Base-by-base conservation (phyloP, 2,797 vertebrate genomes). In the Aldrovandia affinis region DNA sequence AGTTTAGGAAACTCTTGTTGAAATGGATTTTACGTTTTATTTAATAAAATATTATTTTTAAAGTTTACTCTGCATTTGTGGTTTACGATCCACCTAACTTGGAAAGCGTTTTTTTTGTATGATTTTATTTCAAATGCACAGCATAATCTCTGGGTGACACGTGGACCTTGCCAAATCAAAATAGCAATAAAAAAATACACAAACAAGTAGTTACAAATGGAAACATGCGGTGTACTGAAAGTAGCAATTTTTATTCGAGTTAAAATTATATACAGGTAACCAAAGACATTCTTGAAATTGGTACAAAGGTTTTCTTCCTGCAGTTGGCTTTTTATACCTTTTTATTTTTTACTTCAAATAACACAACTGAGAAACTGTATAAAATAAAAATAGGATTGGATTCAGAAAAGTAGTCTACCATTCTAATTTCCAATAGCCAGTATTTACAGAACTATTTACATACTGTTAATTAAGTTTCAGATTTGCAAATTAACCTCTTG, bases 251-350 rank as follows among this genome's bases (percentile, higher is more conserved):
- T 99, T 98, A 98, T 99, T 99, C 91, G 95, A 96, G 96, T 98
- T 98, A 97, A 98, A 98, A 98, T 96, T 99, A 98, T 99, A 92
- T 99, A 99, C 97, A 98, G 94, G 97, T 97, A 97, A 98, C 97
- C 97, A 98, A 98, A 97, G 96, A 98, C 97, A 97, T 97, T 97
- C 96, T 96, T 97, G 95, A 98, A 97, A 98, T 96, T 94, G 95
- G 96, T 98, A 98, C 97, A 98, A 99, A 98, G 92, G 90, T 96
- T 95, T 96, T 96, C 94, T 97, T 97, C 96, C 96, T 97, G 96
- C 97, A 96, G 96, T 94, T 95, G 96, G 95, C 96, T 97, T 96
- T 96, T 90, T 87, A 89, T 90, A 91, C 89, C 90, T 87, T 92
- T 92, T 81, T 89, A n/a, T n/a, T 89, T 86, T 94, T 84, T 90